These are phyloP conservation scores for Zaprionus davidi DNA, from an alignment of 1,140 invertebrate species.

Conservation along the genomic window DNA sequence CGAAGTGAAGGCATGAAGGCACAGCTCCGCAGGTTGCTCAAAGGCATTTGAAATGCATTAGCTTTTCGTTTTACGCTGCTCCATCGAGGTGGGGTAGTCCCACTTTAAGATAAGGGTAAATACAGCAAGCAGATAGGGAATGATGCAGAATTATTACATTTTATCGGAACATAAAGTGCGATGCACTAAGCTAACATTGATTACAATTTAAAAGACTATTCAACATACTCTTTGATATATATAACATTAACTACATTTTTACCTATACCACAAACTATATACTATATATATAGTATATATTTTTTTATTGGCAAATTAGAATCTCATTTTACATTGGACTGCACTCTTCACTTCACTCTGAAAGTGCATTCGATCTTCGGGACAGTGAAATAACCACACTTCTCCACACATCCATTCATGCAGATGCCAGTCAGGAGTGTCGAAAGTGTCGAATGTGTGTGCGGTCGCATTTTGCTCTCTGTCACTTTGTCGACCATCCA, in stretches of 20 bases:
- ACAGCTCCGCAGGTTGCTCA: slow-evolving; percentile 10
- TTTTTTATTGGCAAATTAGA: too few species aligned
- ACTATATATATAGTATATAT: too few species aligned
- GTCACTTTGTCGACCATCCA: neutral
- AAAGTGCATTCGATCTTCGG: neutral
- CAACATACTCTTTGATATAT: too few species aligned
- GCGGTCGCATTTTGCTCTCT: neutral
- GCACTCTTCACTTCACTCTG: neutral
- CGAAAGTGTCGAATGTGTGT: neutral
- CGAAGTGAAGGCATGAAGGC: slow-evolving; percentile 7
- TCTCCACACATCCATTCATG: neutral
- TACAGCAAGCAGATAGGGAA: too few species aligned
- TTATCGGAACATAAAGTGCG: too few species aligned
- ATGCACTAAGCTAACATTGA: too few species aligned
- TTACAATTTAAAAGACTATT: too few species aligned
- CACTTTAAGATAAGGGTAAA: neutral
- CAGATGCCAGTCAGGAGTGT: neutral
- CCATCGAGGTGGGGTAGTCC: neutral
- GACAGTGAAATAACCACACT: neutral
- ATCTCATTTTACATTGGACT: too few species aligned
- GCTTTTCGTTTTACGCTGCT: slow-evolving; percentile 1
- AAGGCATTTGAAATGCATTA: slow-evolving; percentile 47
- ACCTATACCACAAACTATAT: too few species aligned
- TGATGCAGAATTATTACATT: too few species aligned
- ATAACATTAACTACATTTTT: too few species aligned